Evolutionary conservation across 2,113 vertebrate genomes (phyloP).

Genomic region (Brachypodius melanocephalos): DNA sequence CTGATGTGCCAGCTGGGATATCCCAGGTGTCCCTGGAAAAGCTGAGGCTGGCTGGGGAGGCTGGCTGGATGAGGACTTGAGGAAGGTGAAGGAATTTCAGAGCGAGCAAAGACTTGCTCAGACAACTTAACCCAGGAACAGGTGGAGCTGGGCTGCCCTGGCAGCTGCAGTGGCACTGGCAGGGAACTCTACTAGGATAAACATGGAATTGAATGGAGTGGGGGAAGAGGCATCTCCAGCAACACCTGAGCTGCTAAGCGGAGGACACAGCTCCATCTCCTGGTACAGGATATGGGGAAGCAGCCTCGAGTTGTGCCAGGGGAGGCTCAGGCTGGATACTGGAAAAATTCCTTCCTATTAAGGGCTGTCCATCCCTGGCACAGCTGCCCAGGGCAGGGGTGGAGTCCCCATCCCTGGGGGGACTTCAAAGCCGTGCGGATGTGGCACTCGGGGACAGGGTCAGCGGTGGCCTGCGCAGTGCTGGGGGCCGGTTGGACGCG

Average conservation of each 20-base stretch:
- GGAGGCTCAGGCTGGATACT: background rate
- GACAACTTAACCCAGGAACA: background rate
- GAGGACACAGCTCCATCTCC: background rate
- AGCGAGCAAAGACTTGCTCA: background rate
- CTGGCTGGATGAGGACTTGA: accelerated
- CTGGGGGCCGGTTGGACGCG: accelerated
- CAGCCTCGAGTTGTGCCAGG: background rate
- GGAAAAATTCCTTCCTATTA: background rate
- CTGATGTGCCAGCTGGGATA: background rate
- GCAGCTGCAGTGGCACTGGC: accelerated
- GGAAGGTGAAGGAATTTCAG: background rate
- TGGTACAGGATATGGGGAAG: background rate
- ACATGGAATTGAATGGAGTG: accelerated
- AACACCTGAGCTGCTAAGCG: background rate
- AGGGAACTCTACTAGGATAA: accelerated
- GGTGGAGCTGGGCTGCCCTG: background rate
- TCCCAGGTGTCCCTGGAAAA: background rate
- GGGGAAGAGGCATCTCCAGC: background rate
- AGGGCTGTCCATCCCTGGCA: background rate
- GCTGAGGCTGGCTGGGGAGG: background rate
- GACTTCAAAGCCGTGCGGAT: accelerated
- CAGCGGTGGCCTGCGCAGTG: background rate
- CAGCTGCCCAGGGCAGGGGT: background rate
- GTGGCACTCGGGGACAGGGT: accelerated
- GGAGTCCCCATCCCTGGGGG: background rate